A percentile compares a stretch with the other conserved stretches of the same genome.
phyloP scores from a whole-genome alignment of 2,888 invertebrate species.

The Drosophila acutilabella region DNA sequence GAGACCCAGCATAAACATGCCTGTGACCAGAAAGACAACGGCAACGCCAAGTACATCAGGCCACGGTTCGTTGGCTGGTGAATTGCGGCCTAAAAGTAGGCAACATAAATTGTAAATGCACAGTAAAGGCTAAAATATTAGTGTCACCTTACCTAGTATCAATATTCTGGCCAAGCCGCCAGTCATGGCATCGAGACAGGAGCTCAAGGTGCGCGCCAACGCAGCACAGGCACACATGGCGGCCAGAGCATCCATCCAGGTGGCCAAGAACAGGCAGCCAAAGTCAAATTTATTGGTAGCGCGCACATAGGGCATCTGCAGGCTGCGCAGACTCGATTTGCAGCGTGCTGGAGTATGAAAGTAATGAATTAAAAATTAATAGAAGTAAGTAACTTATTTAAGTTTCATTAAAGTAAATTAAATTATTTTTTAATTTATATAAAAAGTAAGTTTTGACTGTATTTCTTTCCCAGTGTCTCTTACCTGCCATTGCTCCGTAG shows the following conservation, averaged over 20 bases:
- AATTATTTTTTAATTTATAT: too few species aligned
- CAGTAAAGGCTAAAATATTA: constrained; percentile 33
- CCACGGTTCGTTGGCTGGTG: constrained; percentile 86
- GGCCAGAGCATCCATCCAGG: constrained; percentile 86
- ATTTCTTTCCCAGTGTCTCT: too few species aligned
- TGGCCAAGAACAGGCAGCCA: constrained; percentile 85
- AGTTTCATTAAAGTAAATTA: background rate
- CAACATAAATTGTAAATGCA: constrained; percentile 43
- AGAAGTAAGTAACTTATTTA: background rate
- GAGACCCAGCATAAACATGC: constrained; percentile 87
- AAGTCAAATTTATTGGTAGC: constrained; percentile 85
- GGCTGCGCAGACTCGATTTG: constrained; percentile 83
- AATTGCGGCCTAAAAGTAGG: constrained; percentile 83
- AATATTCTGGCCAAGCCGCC: constrained; percentile 86
- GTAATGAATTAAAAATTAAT: background rate
- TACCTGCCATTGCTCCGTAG: constrained; percentile 84
- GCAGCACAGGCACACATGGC: constrained; percentile 86
- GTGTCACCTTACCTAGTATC: constrained; percentile 84
- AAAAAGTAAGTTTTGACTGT: too few species aligned
- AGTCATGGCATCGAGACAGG: constrained; percentile 87
- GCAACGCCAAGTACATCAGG: constrained; percentile 87
- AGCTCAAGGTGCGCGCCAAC: constrained; percentile 86
- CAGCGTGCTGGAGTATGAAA: constrained; percentile 75
- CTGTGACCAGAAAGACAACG: constrained; percentile 86
- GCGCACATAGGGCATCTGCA: constrained; percentile 85